Percentiles rank a stretch among this genome's conserved stretches.
Evolutionary conservation across 1,140 invertebrate genomes (phyloP).

Genomic region (Leptinotarsa defecta): DNA sequence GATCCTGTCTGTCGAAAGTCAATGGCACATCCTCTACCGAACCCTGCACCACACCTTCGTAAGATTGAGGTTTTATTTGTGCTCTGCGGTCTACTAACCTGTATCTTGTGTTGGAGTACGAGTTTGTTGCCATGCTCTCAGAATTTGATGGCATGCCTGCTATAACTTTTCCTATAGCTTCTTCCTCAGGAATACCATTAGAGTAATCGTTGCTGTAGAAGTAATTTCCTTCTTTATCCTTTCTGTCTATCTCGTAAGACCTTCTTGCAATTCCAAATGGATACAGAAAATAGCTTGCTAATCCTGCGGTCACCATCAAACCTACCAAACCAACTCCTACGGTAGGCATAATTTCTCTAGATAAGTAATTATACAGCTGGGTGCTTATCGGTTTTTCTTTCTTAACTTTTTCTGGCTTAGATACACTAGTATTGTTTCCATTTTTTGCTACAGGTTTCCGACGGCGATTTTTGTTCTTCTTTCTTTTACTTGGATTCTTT

Average conservation of each 20-base stretch:
- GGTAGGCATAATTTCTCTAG: conserved; percentile 77
- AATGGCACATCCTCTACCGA: conserved; percentile 40
- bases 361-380: conserved; percentile 77
- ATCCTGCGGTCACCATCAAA: conserved; percentile 69
- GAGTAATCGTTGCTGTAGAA: conserved; percentile 69
- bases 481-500: conserved; percentile 58
- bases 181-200: conserved; percentile 72
- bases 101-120: conserved; percentile 35
- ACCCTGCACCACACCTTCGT: conserved; percentile 26
- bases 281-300: conserved; percentile 77
- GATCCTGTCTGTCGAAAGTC: not conserved
- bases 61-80: conserved; percentile 30
- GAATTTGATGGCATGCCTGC: conserved; percentile 68
- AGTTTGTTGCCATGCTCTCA: conserved; percentile 4
- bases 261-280: conserved; percentile 71
- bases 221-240: conserved; percentile 65
- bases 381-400: conserved; percentile 66
- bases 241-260: conserved; percentile 67
- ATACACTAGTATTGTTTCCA: conserved; percentile 58
- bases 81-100: conserved; percentile 35
- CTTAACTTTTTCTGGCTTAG: conserved; percentile 56
- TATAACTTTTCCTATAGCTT: conserved; percentile 73
- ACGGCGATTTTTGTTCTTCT: conserved; percentile 67
- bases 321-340: conserved; percentile 77
- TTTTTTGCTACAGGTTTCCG: conserved; percentile 62